A percentile compares a stretch with the other conserved stretches of the same genome.
These are phyloP conservation scores for Cephus rjabovi DNA, from an alignment of 2,888 invertebrate genomes.

Conservation along the genomic window DNA sequence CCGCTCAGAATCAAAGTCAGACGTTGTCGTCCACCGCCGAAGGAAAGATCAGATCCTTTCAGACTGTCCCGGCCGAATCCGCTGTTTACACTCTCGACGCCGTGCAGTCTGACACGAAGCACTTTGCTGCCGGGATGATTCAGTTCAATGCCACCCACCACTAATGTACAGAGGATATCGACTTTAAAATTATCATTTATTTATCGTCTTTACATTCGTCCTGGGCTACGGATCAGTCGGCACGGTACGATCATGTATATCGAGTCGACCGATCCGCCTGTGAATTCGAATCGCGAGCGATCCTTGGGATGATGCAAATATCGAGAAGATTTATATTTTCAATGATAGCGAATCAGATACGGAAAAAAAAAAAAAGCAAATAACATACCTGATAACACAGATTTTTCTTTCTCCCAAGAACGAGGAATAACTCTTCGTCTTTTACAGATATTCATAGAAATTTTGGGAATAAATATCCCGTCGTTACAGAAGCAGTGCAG, in stretches of 20 bases:
- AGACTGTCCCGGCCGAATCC: constrained; percentile 47
- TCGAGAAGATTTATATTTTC: background rate
- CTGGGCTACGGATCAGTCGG: constrained; percentile 8
- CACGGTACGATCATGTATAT: background rate
- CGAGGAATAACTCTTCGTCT: background rate
- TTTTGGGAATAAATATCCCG: background rate
- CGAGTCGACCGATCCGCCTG: background rate
- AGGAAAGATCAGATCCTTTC: constrained; percentile 52
- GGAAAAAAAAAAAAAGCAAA: too few relatives aligned
- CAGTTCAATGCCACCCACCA: constrained; percentile 64
- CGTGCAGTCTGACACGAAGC: constrained; percentile 53
- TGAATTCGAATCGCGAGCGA: background rate
- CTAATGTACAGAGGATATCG: constrained; percentile 41
- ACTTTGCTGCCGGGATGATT: constrained; percentile 56
- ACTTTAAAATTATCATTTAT: constrained; percentile 11
- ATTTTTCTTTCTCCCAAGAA: background rate
- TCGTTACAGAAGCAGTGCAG: background rate
- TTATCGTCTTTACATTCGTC: background rate
- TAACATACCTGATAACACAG: too few relatives aligned
- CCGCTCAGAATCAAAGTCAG: background rate
- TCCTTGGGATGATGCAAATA: background rate
- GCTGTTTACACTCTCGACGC: constrained; percentile 50
- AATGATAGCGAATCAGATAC: background rate
- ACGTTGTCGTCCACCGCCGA: constrained; percentile 25
- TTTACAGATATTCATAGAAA: background rate